Evolutionary conservation across 2,113 vertebrate genomes (phyloP).

Genomic region (Nothocercus nigrocapillus): DNA sequence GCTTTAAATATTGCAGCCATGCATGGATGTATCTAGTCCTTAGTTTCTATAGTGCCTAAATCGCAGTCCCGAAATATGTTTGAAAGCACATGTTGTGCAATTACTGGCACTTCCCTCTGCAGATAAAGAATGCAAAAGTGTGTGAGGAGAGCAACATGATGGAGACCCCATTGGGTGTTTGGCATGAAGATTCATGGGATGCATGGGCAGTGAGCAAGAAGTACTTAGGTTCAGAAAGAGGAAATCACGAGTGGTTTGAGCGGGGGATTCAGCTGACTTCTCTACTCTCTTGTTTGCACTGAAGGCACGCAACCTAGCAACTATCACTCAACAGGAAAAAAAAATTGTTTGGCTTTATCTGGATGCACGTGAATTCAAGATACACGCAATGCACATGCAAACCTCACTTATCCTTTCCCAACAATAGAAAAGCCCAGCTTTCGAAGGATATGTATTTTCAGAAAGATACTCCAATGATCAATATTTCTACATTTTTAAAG

Average conservation of each 20-base stretch:
- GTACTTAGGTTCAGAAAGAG: not conserved
- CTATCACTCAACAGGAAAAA: not conserved
- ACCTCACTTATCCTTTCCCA: not conserved
- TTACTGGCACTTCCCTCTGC: not conserved
- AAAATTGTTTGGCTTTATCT: not conserved
- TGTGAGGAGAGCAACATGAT: not conserved
- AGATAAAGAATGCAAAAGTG: not conserved
- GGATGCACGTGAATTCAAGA: not conserved
- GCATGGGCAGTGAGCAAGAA: not conserved
- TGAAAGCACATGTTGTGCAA: not conserved
- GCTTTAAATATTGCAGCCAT: fast-evolving
- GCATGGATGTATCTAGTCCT: not conserved
- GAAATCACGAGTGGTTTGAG: not conserved
- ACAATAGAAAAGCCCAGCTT: not conserved
- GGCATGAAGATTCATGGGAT: not conserved
- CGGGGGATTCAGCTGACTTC: not conserved
- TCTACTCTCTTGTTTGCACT: not conserved
- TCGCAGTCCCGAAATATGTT: not conserved
- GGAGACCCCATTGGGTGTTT: not conserved
- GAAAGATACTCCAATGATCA: not conserved
- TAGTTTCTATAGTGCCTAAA: not conserved
- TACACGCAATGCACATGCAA: not conserved
- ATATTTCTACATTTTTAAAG: not conserved
- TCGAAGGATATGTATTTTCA: not conserved
- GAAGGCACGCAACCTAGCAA: not conserved